Evolutionary conservation across 1,140 invertebrate genomes (phyloP).

Genomic region (Melitaea cinxia): DNA sequence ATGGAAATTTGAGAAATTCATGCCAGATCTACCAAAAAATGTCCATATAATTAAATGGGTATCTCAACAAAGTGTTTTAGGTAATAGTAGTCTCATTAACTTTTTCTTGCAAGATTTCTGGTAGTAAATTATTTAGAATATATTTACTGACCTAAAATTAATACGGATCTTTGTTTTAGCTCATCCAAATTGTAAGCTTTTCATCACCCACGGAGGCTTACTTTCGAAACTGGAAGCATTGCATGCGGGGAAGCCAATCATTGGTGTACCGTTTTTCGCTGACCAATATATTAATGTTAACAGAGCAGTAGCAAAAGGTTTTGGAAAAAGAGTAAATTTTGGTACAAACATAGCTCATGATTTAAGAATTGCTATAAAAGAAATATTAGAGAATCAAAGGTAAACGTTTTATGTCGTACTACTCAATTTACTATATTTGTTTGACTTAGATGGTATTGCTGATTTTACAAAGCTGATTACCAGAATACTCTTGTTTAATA

Average conservation of each 20-base stretch:
- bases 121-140: neutral
- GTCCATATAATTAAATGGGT: conserved; percentile 84
- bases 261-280: conserved; percentile 85
- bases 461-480: no score
- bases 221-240: conserved; percentile 85
- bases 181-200: conserved; percentile 84
- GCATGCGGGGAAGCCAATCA: conserved; percentile 84
- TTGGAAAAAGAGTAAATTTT: conserved; percentile 41
- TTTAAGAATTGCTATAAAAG: conserved; percentile 46
- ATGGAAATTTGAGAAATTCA: conserved; percentile 81
- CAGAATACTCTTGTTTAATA: no score
- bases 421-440: no score
- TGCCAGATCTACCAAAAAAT: conserved; percentile 78
- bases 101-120: neutral
- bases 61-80: conserved; percentile 84
- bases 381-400: conserved; percentile 49
- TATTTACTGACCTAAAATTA: neutral
- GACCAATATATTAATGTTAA: conserved; percentile 83
- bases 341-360: conserved; percentile 25
- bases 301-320: conserved; percentile 48
- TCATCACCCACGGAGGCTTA: conserved; percentile 88
- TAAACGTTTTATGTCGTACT: conserved; percentile 32
- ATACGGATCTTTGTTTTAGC: conserved; percentile 75
- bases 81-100: conserved; percentile 35
- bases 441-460: no score